Conservation (phyloP, 1,140 invertebrate genomes). For the Hyphantria cunea region DNA sequence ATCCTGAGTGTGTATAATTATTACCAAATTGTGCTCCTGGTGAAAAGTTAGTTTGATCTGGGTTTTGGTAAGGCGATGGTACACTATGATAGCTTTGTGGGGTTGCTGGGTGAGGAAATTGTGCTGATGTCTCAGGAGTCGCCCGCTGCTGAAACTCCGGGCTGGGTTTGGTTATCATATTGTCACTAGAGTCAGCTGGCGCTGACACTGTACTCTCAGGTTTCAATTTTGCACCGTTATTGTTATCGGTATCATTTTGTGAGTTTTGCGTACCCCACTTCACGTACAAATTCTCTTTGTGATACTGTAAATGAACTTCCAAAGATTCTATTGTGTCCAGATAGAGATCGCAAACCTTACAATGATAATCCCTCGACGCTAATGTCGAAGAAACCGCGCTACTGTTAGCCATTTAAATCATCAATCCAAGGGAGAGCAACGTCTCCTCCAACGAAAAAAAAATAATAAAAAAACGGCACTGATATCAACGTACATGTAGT, state of each 20-base stretch:
- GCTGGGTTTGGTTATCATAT: constrained; percentile 82
- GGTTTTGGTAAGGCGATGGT: constrained; percentile 83
- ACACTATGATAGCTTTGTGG: constrained; percentile 84
- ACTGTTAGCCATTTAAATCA: constrained; percentile 82
- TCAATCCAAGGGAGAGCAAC: constrained; percentile 70
- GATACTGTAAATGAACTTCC: constrained; percentile 90
- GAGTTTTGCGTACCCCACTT: constrained; percentile 87
- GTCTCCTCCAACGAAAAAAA: constrained; percentile 79
- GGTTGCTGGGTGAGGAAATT: constrained; percentile 83
- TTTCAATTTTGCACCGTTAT: constrained; percentile 84
- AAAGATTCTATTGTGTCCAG: constrained; percentile 89
- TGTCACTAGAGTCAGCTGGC: constrained; percentile 84
- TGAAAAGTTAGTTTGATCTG: constrained; percentile 82
- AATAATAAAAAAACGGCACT: constrained; percentile 73
- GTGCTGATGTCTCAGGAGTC: constrained; percentile 80
- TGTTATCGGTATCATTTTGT: constrained; percentile 85
- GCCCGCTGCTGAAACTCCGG: constrained; percentile 82
- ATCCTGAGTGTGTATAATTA: constrained; percentile 76
- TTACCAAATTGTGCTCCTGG: constrained; percentile 77
- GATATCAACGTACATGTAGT: constrained; percentile 69
- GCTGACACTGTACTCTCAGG: constrained; percentile 79
- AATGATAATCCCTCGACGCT: constrained; percentile 82
- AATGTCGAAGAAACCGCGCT: constrained; percentile 75
- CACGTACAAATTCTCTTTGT: constrained; percentile 88
- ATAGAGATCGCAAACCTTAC: constrained; percentile 88